Conservation (phyloP, 2,113 vertebrate genomes). For the Zosterops japonicus region DNA sequence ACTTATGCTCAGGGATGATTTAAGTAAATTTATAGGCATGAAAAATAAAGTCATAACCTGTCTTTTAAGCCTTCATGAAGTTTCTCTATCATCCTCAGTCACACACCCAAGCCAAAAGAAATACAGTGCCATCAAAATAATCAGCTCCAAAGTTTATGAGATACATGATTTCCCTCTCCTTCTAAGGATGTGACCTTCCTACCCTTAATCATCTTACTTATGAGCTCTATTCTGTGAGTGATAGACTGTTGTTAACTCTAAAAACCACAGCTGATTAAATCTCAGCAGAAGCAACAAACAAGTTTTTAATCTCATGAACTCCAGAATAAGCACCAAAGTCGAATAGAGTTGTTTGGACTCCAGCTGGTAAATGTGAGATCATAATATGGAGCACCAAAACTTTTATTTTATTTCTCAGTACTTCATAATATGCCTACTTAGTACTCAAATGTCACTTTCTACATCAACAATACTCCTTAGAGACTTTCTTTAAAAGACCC, state of each 20-base stretch:
- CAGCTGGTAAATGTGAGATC: background rate
- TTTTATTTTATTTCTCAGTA: background rate
- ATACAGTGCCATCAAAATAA: background rate
- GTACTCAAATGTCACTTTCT: background rate
- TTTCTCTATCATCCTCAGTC: background rate
- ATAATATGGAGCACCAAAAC: background rate
- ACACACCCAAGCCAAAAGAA: background rate
- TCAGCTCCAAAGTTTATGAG: background rate
- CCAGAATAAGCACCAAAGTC: background rate
- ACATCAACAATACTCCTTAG: background rate
- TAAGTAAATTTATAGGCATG: background rate
- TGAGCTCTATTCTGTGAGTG: background rate
- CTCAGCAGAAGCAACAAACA: background rate
- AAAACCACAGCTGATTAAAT: background rate
- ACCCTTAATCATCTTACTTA: background rate
- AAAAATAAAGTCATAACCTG: background rate
- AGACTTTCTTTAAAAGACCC: background rate
- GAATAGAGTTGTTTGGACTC: background rate
- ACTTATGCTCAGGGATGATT: background rate
- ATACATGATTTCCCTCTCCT: background rate
- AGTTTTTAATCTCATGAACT: conserved; percentile 1
- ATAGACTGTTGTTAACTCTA: background rate
- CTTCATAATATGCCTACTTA: background rate
- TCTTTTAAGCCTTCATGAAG: background rate
- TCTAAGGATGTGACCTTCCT: background rate